These are phyloP conservation scores for Saccopteryx leptura DNA, from an alignment of 2,113 vertebrate genomes.

Conservation along the genomic window DNA sequence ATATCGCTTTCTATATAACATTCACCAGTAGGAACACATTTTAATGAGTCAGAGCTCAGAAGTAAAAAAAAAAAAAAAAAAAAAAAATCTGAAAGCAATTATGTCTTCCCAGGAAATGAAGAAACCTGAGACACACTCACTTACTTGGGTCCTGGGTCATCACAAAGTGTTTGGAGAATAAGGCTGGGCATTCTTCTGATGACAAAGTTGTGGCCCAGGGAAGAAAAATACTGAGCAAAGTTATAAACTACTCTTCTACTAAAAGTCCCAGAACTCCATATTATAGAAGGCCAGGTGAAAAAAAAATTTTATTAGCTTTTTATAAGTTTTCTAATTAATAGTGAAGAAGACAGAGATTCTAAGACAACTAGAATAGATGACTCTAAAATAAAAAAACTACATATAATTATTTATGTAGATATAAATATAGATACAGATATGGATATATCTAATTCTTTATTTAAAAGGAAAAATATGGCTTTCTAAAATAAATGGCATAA, in stretches of 20 bases:
- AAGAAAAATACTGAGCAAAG: not conserved
- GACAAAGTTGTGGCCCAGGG: not conserved
- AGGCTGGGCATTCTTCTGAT: not conserved
- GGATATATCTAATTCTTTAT: not conserved
- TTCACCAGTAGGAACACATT: not conserved
- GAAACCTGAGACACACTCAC: not conserved
- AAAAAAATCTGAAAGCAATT: not conserved
- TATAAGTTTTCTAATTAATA: slow-evolving; percentile 1
- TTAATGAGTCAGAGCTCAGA: not conserved
- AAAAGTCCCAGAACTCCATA: not conserved
- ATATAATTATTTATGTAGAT: not conserved
- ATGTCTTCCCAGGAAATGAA: not conserved
- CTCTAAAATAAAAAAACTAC: not conserved
- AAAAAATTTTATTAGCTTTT: not conserved
- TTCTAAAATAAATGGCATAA: slow-evolving; percentile 35
- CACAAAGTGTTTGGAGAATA: not conserved
- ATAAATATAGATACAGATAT: not conserved
- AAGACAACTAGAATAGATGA: not conserved
- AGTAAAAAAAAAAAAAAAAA: not conserved
- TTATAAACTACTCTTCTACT: not conserved
- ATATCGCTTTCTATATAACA: not conserved
- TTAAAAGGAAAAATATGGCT: not conserved
- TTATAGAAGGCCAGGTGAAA: not conserved
- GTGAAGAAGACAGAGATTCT: not conserved
- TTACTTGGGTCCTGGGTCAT: not conserved